Base-by-base conservation (phyloP, 2,888 invertebrate species). In the Polymixis flavicincta region DNA sequence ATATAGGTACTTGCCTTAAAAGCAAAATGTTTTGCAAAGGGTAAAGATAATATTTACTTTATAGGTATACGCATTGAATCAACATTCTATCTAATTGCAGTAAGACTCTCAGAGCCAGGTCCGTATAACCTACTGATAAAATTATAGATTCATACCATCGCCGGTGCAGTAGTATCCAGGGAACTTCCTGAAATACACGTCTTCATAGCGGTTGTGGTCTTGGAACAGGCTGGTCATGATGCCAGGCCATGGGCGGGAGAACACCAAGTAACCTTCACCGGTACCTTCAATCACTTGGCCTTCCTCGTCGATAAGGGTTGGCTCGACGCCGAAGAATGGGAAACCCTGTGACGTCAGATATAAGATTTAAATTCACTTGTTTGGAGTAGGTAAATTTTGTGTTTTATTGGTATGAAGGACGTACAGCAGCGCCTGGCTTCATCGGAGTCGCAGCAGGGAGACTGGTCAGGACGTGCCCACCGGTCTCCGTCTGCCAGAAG, bases 401-500 rank as follows among this genome's bases (percentile, higher is more conserved):
- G 22, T 63, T 55, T 70, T 28, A 32, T 52, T 63, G 25, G 45
- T 45, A 32, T 57, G 14, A 2, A 45, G 0, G 13, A 97, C 98
- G 97, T 96, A 99, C 99, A 82, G 99, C 99, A 75, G 99, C 98
- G 78, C 99, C 99, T 1, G 99, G 99, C 95, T 99, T 99, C 97
- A 99, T 98, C 22, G 99, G 98, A 3, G 99, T 99, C 32, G 99
- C 99, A 32, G 99, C 99, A 0, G 99, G 99, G 69, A 99, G 95
- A 52, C 99, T 99, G 54, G 99, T 99, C 65, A 99, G 97, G 32
- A 99, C 98, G 95, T 99, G 99, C 0, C 99, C 99, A 14, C 99
- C 99, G 9, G 99, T 99, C 97, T 99, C 99, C 0, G 99, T 99
- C 96, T 99, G 99, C 99, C 99, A 99, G 96, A 99, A 99, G 0